phyloP scores from a whole-genome alignment of 2,888 invertebrate genomes.

The Aradus depressus region DNA sequence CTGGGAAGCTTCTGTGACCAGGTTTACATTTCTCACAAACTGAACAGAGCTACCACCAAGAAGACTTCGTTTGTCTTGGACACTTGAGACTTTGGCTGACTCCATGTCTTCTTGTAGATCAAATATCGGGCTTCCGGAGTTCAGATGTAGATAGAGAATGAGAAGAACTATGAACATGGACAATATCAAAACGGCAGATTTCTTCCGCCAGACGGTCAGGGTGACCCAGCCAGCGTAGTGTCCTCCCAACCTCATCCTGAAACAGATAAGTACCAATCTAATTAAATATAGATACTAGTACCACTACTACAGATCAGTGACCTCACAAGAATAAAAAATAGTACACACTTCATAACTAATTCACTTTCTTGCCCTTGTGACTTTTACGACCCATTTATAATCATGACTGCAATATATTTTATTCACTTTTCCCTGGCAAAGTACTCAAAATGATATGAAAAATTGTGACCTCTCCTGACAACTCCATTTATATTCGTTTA shows the following conservation, averaged over 20 bases:
- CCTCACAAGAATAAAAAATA: too few species aligned
- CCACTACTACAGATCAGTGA: too few species aligned
- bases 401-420: too few species aligned
- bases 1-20: conserved; percentile 13
- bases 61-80: conserved; percentile 24
- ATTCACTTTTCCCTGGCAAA: too few species aligned
- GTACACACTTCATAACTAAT: too few species aligned
- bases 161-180: conserved; percentile 37
- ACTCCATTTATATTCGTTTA: too few species aligned
- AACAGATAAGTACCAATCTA: conserved; percentile 9
- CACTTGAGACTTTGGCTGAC: conserved; percentile 20
- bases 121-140: conserved; percentile 29
- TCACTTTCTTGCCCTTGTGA: too few species aligned
- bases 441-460: too few species aligned
- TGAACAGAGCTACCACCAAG: conserved; percentile 27
- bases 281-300: too few species aligned
- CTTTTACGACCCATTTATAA: too few species aligned
- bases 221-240: conserved; percentile 38
- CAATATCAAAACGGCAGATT: conserved; percentile 40
- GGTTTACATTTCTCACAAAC: conserved; percentile 24
- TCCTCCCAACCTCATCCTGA: conserved; percentile 28
- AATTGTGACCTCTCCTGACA: too few species aligned
- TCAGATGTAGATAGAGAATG: conserved; percentile 41
- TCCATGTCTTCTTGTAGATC: conserved; percentile 27
- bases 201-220: conserved; percentile 42